These are phyloP conservation scores for Brenthis hecate DNA, from an alignment of 2,888 invertebrate species.

Conservation along the genomic window DNA sequence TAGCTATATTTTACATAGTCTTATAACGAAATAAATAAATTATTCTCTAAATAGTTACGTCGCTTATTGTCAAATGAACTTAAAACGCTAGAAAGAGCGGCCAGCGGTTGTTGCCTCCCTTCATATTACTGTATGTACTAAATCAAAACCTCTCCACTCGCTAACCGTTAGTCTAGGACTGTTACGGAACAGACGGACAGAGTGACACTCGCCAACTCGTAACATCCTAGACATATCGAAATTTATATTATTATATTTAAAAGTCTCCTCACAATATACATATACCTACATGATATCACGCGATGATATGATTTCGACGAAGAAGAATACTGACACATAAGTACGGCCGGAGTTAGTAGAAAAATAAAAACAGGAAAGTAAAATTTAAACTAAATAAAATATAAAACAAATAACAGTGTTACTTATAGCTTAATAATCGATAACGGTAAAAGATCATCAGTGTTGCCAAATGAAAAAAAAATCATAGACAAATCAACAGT, in stretches of 20 bases:
- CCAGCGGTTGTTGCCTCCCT: conserved; percentile 53
- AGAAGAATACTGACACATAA: conserved; percentile 56
- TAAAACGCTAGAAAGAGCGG: conserved; percentile 52
- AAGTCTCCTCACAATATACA: conserved; percentile 34
- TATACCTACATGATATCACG: conserved; percentile 39
- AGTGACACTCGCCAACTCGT: not conserved
- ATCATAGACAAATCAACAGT: conserved; percentile 5
- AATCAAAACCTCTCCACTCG: conserved; percentile 53
- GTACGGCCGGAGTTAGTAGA: conserved; percentile 51
- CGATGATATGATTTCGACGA: conserved; percentile 64
- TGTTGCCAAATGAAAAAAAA: conserved; percentile 17
- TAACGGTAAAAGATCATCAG: conserved; percentile 6
- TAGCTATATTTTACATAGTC: conserved; percentile 77
- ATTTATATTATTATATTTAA: conserved; percentile 6
- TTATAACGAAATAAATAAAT: conserved; percentile 81
- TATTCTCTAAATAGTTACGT: conserved; percentile 69
- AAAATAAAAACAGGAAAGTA: conserved; percentile 44
- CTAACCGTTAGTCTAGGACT: conserved; percentile 42
- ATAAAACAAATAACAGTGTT: conserved; percentile 44
- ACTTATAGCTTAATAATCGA: conserved; percentile 20
- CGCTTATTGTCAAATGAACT: conserved; percentile 80
- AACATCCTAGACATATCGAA: not conserved
- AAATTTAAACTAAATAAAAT: conserved; percentile 42
- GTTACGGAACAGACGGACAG: not conserved
- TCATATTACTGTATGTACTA: conserved; percentile 66